A percentile compares a stretch with the other conserved stretches of the same genome.
phyloP scores from a whole-genome alignment of 2,797 vertebrate genomes.

The Hylomyscus alleni region DNA sequence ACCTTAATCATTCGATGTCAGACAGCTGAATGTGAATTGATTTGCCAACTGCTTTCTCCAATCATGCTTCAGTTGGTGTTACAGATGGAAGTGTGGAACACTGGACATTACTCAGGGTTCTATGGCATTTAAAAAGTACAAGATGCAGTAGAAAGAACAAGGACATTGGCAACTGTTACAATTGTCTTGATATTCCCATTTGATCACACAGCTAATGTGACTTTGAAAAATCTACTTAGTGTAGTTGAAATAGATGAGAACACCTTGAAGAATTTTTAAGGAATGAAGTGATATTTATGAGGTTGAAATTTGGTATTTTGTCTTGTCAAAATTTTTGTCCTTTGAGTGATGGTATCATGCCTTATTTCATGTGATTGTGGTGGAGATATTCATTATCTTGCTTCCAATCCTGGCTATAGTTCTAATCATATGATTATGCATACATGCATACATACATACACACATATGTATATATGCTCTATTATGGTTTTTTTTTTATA shows the following conservation, averaged over 20 bases:
- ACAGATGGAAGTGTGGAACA: slow-evolving; percentile 9
- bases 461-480: not conserved
- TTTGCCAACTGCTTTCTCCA: slow-evolving; percentile 23
- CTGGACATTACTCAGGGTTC: not conserved
- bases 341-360: not conserved
- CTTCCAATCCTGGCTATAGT: not conserved
- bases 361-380: not conserved
- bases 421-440: not conserved
- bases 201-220: not conserved
- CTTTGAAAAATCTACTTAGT: slow-evolving; percentile 14
- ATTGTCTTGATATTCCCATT: not conserved
- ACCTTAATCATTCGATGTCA: slow-evolving; percentile 24
- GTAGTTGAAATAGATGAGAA: slow-evolving; percentile 36
- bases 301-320: not conserved
- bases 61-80: slow-evolving; percentile 33
- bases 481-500: not conserved
- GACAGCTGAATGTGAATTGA: slow-evolving; percentile 42
- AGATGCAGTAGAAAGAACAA: slow-evolving; percentile 32
- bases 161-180: not conserved
- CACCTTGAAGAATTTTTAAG: slow-evolving; percentile 40
- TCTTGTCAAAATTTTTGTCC: slow-evolving; percentile 2
- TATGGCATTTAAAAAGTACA: not conserved
- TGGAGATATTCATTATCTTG: not conserved
- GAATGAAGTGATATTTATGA: slow-evolving; percentile 26
- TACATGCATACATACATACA: not conserved